These are phyloP conservation scores for Prionailurus viverrinus DNA, from an alignment of 2,113 vertebrate species.

Conservation along the genomic window DNA sequence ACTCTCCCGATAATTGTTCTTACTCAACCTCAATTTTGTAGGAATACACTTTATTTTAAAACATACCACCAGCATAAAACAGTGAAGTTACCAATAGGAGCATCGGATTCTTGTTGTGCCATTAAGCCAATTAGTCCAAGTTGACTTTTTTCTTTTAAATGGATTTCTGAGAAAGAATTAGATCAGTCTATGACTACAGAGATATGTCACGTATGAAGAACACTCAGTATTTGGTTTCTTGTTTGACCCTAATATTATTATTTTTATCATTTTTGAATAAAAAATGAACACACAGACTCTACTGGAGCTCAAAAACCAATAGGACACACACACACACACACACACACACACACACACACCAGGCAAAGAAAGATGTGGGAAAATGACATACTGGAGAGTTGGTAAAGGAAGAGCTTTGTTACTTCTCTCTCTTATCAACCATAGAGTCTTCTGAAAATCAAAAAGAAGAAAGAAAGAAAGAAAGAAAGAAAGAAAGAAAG, in stretches of 20 bases:
- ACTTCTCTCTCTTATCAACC: background rate
- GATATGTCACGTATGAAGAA: background rate
- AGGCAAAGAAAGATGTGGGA: background rate
- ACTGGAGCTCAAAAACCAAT: background rate
- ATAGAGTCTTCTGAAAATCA: background rate
- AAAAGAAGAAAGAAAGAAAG: background rate
- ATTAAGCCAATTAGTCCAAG: background rate
- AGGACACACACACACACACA: background rate
- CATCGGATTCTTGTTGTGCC: background rate
- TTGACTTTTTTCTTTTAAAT: background rate
- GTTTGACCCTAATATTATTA: background rate
- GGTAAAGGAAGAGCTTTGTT: background rate
- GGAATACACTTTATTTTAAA: background rate
- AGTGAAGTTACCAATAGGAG: background rate
- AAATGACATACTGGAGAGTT: fast-evolving
- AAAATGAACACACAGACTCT: background rate
- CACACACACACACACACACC: no score
- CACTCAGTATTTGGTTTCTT: background rate
- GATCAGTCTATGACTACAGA: background rate
- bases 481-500: no score
- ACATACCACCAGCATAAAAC: background rate
- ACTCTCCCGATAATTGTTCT: background rate
- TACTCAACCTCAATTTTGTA: background rate
- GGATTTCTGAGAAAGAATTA: background rate
- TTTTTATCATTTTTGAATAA: background rate